These are phyloP conservation scores for Drosophila longiperda DNA, from an alignment of 2,888 invertebrate species.

Conservation along the genomic window DNA sequence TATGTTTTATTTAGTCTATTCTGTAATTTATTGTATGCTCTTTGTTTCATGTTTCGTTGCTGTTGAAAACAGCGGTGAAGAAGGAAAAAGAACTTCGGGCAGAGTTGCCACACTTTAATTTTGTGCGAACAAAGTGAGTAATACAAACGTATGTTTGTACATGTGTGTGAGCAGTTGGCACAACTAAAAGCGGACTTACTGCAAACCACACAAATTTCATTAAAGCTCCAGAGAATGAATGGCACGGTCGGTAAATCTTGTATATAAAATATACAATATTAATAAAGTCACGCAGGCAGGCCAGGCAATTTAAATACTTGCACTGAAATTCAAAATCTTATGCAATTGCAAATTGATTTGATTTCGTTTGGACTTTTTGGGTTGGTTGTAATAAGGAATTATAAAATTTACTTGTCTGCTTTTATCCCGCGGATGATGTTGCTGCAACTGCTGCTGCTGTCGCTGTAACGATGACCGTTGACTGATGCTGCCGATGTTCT, in stretches of 20 bases:
- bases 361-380: constrained; percentile 38
- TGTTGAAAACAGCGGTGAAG: constrained; percentile 9
- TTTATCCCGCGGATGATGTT: constrained; percentile 51
- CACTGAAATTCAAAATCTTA: constrained; percentile 44
- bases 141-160: neutral
- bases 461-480: constrained; percentile 9
- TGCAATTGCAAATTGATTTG: constrained; percentile 53
- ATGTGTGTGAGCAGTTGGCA: neutral
- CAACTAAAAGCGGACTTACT: constrained; percentile 15
- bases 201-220: constrained; percentile 1
- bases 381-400: constrained; percentile 65
- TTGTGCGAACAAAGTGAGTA: neutral
- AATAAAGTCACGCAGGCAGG: constrained; percentile 11
- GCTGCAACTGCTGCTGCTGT: constrained; percentile 16
- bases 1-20: neutral
- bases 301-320: constrained; percentile 36
- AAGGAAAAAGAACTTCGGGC: neutral
- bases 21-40: constrained; percentile 1
- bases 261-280: neutral
- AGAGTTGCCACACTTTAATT: constrained; percentile 25
- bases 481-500: constrained; percentile 32
- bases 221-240: neutral
- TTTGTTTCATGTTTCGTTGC: neutral
- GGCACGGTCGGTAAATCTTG: constrained; percentile 1
- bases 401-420: constrained; percentile 80